Evolutionary conservation across 2,113 vertebrate genomes (phyloP), one percentile per base, ranked within the genome.

Genomic region (Ictidomys tridecemlineatus): DNA sequence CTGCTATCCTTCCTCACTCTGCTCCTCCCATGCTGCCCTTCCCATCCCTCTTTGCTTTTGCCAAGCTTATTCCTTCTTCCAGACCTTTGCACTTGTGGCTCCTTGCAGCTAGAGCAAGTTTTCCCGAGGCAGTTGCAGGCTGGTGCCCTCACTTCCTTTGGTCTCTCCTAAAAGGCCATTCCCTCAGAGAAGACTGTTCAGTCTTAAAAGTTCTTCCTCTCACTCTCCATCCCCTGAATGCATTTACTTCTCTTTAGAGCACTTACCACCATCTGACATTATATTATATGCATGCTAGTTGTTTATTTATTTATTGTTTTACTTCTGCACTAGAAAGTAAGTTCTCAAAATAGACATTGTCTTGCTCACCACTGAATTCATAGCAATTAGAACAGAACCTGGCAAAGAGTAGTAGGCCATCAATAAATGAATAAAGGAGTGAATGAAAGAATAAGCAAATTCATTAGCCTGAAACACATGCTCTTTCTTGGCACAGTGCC

Each of bases 231-330:
- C 63, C 3, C 16, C 32, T 95, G 77, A 83, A 85, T 26, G 48
- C 4, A 7, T 73, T 37, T 82, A 70, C 42, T 86, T 93, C 37
- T 93, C 90, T 85, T 83, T 32, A 63, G 1, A 95, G 61, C 37
- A 48, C 45, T 94, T 91, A 67, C 24, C 26, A 77, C 61, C 79
- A 45, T 45, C 79, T 70, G 30, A 91, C 63, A 85, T 56, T 77
- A 37, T 69, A 94, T 30, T 87, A 70, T 58, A 93, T 32, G 32
- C 69, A 72, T 30, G 5, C 13, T 65, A 80, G 45, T 91, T 90
- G 83, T 96, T 94, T 95, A 92, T 63, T 98, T 97, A 95, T 78
- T 95, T 95, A 91, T 97, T 94, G 37, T 85, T 91, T 97, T 91
- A 85, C 34, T 94, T 96, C 89, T 89, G 77, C 85, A 91, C 94